Conservation (phyloP, 1,140 invertebrate species). For the Cyphomyrmex costatus region DNA sequence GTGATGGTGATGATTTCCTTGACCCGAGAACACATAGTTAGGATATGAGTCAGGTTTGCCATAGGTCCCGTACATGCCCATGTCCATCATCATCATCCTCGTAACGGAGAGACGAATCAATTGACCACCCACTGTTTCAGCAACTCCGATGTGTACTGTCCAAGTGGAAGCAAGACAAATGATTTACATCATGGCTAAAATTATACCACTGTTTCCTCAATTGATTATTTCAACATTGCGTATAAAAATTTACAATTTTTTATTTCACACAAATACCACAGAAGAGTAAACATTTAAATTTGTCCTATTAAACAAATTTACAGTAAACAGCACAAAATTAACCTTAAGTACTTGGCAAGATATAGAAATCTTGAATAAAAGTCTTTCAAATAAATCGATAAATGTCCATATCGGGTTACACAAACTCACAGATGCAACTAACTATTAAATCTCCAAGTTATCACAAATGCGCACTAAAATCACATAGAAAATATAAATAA, state of each 20-base stretch:
- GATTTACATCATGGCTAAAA: conserved; percentile 39
- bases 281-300: conserved; percentile 35
- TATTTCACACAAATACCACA: conserved; percentile 15
- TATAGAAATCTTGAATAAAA: not conserved
- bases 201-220: conserved; percentile 20
- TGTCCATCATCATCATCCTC: conserved; percentile 91
- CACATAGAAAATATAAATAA: not conserved
- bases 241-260: not conserved
- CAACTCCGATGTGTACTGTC: conserved; percentile 19
- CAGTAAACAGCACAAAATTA: not conserved
- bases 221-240: conserved; percentile 34
- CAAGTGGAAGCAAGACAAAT: conserved; percentile 8
- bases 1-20: conserved; percentile 79
- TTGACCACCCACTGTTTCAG: conserved; percentile 65
- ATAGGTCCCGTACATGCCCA: conserved; percentile 90
- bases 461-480: conserved; percentile 36
- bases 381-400: not conserved
- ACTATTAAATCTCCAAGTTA: conserved; percentile 11
- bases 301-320: not conserved
- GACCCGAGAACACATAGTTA: conserved; percentile 83
- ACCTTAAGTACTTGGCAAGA: not conserved
- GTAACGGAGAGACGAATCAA: conserved; percentile 75
- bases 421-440: conserved; percentile 38
- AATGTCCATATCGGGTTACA: not conserved
- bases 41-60: conserved; percentile 87